Percentiles rank a stretch among this genome's conserved stretches.
phyloP scores from a whole-genome alignment of 2,113 vertebrate genomes.

The Charina bottae region DNA sequence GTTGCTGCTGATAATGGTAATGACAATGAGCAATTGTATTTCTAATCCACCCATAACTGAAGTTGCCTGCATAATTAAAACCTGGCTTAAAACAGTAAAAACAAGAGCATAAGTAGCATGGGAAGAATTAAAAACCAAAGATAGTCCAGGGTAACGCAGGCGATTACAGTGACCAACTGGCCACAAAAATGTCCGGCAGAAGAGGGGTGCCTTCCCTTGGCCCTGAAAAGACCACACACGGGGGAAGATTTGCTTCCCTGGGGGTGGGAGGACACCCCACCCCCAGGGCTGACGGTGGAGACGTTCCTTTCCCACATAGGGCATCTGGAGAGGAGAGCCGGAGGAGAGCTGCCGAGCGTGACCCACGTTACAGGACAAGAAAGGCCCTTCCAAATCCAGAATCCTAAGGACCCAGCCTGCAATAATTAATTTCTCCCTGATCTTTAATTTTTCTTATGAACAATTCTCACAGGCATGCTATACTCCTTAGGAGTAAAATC shows the following conservation, averaged over 20 bases:
- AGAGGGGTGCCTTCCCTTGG: not conserved
- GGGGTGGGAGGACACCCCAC: not conserved
- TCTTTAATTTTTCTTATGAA: not conserved
- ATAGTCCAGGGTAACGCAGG: not conserved
- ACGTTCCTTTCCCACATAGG: not conserved
- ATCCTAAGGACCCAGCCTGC: not conserved
- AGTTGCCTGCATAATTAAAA: not conserved
- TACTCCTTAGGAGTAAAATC: not conserved
- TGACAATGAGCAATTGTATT: not conserved
- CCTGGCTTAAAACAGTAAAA: not conserved
- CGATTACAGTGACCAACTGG: not conserved
- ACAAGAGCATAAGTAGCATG: not conserved
- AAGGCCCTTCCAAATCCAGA: not conserved
- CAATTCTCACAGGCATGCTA: not conserved
- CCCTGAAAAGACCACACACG: not conserved
- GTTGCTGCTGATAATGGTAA: too few relatives aligned
- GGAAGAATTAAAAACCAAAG: not conserved
- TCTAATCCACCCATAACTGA: not conserved
- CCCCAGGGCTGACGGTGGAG: not conserved
- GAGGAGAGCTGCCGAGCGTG: not conserved
- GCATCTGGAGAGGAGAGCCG: not conserved
- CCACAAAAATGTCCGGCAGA: not conserved
- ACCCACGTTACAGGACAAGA: not conserved
- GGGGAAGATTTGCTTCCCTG: not conserved
- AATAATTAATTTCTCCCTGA: not conserved